Conservation (phyloP, 1,140 invertebrate species). For the Trinorchestia longiramus region DNA sequence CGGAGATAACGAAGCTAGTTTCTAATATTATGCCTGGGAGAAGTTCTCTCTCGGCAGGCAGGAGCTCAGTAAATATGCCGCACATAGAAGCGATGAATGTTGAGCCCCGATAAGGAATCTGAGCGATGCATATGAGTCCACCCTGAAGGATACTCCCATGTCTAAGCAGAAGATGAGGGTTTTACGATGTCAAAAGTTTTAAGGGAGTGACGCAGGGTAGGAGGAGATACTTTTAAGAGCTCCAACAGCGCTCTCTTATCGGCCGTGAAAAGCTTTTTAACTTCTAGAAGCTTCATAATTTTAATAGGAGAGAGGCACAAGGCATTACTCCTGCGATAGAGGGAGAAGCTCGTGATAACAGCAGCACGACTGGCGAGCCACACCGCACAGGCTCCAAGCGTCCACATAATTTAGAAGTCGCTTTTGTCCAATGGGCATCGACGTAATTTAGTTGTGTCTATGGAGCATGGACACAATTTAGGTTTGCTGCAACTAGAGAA, state of each 20-base stretch:
- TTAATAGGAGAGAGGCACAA: constrained; percentile 46
- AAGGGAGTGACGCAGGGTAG: not conserved
- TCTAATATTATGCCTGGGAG: constrained; percentile 17
- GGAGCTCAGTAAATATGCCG: not conserved
- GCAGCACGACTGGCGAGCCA: not conserved
- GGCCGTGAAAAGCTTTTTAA: constrained; percentile 46
- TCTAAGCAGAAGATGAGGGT: not conserved
- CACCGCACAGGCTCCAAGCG: not conserved
- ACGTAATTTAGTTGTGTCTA: not conserved
- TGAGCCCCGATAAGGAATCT: constrained; percentile 13
- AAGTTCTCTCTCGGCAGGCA: not conserved
- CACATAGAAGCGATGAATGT: constrained; percentile 16
- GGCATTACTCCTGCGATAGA: constrained; percentile 33
- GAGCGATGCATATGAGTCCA: constrained; percentile 33
- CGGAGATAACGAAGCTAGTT: constrained; percentile 25
- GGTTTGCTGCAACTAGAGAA: not conserved
- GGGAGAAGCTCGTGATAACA: not conserved
- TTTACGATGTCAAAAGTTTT: constrained; percentile 39
- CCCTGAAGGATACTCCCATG: not conserved
- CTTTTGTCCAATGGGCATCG: not conserved
- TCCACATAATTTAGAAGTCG: not conserved
- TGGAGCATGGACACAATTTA: not conserved
- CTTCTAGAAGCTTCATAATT: constrained; percentile 44
- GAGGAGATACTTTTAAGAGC: constrained; percentile 34
- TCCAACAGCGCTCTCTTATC: not conserved